phyloP scores from a whole-genome alignment of 2,113 vertebrate species.

The Glareola pratincola region DNA sequence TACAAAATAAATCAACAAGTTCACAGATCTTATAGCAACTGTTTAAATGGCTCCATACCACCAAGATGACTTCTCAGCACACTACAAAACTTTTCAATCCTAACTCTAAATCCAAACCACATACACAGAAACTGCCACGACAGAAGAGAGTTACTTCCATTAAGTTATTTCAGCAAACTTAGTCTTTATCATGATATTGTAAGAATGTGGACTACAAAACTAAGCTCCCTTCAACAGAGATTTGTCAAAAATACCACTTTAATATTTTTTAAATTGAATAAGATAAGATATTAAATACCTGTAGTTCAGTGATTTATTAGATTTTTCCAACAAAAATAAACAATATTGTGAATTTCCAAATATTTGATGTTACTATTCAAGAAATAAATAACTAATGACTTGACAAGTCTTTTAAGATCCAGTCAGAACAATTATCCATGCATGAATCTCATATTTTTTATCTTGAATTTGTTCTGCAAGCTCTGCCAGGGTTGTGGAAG shows the following conservation, averaged over 20 bases:
- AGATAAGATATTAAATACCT: neutral
- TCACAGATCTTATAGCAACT: constrained; percentile 12
- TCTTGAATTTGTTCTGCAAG: rapidly evolving
- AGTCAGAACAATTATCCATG: neutral
- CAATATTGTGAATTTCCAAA: neutral
- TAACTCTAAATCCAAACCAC: neutral
- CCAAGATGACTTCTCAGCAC: neutral
- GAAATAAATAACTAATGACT: neutral
- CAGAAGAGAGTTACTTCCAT: neutral
- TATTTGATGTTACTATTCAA: neutral
- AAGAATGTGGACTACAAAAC: neutral
- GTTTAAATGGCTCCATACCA: neutral
- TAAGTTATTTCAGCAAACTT: neutral
- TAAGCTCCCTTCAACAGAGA: neutral
- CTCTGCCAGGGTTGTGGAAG: neutral
- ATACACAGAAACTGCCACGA: neutral
- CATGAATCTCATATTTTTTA: neutral
- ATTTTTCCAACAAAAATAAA: neutral
- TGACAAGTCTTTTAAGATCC: neutral
- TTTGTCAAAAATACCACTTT: neutral
- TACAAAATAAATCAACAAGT: constrained; percentile 27
- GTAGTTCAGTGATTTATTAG: neutral
- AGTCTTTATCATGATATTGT: neutral
- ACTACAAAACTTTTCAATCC: neutral
- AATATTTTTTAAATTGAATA: neutral